These are phyloP conservation scores for Drosophila leontia DNA, from an alignment of 1,140 invertebrate species.

Conservation along the genomic window DNA sequence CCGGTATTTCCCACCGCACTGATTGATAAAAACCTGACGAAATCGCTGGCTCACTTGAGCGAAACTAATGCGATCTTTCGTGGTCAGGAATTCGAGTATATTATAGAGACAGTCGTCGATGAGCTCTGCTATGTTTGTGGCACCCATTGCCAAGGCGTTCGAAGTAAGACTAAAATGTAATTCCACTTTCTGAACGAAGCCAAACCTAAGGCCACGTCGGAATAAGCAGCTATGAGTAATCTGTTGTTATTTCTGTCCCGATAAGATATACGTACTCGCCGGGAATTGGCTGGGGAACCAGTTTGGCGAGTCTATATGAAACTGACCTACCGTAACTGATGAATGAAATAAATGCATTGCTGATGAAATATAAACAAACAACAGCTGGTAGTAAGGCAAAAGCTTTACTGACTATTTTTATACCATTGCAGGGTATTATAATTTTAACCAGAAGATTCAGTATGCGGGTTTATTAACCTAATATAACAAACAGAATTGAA, in stretches of 20 bases:
- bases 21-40: constrained; percentile 47
- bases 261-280: constrained; percentile 38
- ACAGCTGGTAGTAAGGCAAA: neutral
- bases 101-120: constrained; percentile 50
- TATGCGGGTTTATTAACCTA: too few relatives aligned
- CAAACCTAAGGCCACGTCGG: constrained; percentile 42
- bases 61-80: constrained; percentile 40
- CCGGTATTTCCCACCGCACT: constrained; percentile 5
- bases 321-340: constrained; percentile 50
- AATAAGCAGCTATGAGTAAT: constrained; percentile 50
- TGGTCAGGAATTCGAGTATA: constrained; percentile 33
- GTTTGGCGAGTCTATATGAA: constrained; percentile 10
- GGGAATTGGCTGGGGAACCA: constrained; percentile 19
- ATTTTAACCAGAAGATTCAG: too few relatives aligned
- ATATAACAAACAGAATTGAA: too few relatives aligned
- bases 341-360: constrained; percentile 2
- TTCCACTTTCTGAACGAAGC: neutral
- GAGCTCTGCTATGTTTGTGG: constrained; percentile 43
- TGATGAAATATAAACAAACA: constrained; percentile 8
- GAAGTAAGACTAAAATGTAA: constrained; percentile 20
- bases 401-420: too few relatives aligned
- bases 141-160: constrained; percentile 26
- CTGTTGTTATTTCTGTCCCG: constrained; percentile 4
- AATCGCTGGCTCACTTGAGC: constrained; percentile 51
- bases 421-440: too few relatives aligned